These are phyloP conservation scores for Therioaphis trifolii DNA, from an alignment of 2,888 invertebrate species.

Conservation along the genomic window DNA sequence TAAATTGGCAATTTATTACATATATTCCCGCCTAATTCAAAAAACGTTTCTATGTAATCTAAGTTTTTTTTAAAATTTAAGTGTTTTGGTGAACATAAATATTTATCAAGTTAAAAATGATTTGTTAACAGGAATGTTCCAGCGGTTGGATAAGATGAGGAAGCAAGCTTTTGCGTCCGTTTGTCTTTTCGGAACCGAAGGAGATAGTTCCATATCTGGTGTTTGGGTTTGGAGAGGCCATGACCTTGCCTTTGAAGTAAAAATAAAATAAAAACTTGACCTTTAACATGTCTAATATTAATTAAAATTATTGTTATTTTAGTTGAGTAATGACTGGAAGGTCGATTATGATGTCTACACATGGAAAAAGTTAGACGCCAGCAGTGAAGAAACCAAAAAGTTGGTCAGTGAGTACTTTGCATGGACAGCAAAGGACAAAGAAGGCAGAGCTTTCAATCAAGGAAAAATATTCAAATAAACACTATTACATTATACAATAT, in stretches of 20 bases:
- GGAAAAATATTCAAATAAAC: slow-evolving; percentile 97
- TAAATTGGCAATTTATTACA: no score
- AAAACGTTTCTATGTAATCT: no score
- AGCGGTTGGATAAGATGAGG: slow-evolving; percentile 97
- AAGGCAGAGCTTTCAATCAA: slow-evolving; percentile 94
- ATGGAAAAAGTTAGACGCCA: slow-evolving; percentile 93
- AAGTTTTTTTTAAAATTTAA: no score
- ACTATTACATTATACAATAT: neutral
- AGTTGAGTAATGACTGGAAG: slow-evolving; percentile 92
- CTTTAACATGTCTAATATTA: neutral
- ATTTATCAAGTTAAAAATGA: no score
- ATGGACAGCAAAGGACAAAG: slow-evolving; percentile 87
- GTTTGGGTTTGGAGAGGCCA: slow-evolving; percentile 99
- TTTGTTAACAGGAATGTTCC: slow-evolving; percentile 97
- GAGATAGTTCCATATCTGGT: slow-evolving; percentile 92
- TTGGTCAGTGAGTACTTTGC: slow-evolving; percentile 90
- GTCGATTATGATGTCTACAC: slow-evolving; percentile 96
- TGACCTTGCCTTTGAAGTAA: slow-evolving; percentile 85
- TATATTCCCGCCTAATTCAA: no score
- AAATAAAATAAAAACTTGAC: neutral
- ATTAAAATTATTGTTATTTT: slow-evolving; percentile 67
- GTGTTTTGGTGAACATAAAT: no score
- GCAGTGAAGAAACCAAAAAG: slow-evolving; percentile 83
- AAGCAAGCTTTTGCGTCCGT: slow-evolving; percentile 96
- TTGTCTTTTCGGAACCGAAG: slow-evolving; percentile 91